Evolutionary conservation across 2,113 vertebrate species (phyloP).

Genomic region (Gopherus flavomarginatus): DNA sequence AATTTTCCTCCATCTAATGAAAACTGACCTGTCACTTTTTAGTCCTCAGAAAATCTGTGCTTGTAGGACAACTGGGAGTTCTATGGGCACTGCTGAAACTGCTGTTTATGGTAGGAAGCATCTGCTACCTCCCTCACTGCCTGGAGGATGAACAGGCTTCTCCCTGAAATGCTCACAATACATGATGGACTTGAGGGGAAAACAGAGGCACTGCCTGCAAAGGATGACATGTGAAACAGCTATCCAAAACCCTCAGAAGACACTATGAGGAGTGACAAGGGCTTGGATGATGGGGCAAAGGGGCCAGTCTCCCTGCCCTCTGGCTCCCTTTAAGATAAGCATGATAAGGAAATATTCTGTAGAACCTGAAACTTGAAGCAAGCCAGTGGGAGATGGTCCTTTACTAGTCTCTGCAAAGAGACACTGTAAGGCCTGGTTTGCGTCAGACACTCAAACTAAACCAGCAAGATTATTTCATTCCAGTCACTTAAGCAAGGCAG

Average conservation of each 20-base stretch:
- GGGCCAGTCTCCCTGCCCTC: accelerated
- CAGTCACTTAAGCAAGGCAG: neutral
- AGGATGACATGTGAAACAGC: neutral
- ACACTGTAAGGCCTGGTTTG: neutral
- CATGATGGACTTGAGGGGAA: neutral
- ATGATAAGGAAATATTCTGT: neutral
- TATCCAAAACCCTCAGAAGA: neutral
- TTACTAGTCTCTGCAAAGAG: neutral
- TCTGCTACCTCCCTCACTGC: neutral
- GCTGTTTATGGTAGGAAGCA: neutral
- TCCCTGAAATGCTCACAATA: neutral
- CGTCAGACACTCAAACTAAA: neutral
- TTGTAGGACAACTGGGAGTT: accelerated
- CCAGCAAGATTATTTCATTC: neutral
- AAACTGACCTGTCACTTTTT: neutral
- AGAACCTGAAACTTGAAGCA: accelerated
- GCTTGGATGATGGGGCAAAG: too few relatives aligned
- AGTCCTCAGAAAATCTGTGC: neutral
- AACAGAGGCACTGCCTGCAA: neutral
- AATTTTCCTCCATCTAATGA: neutral
- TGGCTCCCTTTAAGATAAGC: accelerated
- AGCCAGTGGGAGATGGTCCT: neutral
- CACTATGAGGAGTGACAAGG: neutral
- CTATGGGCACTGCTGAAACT: neutral
- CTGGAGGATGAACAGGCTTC: neutral